phyloP scores from a whole-genome alignment of 2,888 invertebrate species.

The Cryptosula pallasiana region DNA sequence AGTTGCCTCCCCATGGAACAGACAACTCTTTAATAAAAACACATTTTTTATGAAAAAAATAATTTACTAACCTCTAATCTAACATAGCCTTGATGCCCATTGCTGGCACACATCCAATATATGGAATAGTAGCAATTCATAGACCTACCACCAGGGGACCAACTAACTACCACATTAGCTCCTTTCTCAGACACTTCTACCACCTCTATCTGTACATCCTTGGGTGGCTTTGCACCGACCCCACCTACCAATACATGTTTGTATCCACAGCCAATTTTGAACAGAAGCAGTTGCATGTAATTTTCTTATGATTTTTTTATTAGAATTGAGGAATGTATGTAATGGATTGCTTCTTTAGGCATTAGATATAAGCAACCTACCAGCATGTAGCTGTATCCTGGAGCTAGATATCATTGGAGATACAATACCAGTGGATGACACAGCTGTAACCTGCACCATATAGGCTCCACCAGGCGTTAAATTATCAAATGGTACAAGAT shows the following conservation, averaged over 20 bases:
- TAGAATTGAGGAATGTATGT: not conserved
- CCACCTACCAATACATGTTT: not conserved
- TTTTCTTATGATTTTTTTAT: not conserved
- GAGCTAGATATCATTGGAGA: not conserved
- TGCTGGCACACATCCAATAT: not conserved
- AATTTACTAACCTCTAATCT: not conserved
- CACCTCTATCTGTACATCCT: not conserved
- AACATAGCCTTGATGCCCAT: not conserved
- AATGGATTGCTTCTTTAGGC: not conserved
- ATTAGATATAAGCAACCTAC: not conserved
- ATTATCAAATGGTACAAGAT: not conserved
- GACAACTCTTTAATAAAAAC: no score
- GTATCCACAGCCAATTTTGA: not conserved
- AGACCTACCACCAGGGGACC: not conserved
- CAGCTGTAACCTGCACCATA: not conserved
- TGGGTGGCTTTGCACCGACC: not conserved
- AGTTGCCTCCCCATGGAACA: no score
- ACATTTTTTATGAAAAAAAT: not conserved
- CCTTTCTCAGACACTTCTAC: not conserved
- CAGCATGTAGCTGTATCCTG: not conserved
- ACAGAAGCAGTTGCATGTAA: not conserved
- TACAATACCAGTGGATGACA: not conserved
- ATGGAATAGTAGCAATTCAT: slow-evolving; percentile 1
- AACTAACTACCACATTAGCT: not conserved
- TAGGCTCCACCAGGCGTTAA: not conserved